Conservation (phyloP, 2,888 invertebrate genomes). For the Calameuta pallipes region DNA sequence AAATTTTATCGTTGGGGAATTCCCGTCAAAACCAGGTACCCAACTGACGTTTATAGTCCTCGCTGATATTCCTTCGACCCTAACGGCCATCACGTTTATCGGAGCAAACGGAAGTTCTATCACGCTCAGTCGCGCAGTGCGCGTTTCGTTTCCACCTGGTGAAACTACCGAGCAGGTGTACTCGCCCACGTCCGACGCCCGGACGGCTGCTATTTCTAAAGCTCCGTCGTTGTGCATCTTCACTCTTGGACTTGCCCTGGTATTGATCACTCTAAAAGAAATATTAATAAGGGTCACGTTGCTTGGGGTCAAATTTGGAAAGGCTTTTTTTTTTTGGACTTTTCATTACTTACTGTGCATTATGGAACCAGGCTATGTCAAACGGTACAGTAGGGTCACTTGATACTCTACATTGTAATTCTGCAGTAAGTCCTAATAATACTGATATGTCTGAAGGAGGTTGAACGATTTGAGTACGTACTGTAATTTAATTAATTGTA, state of each 20-base stretch:
- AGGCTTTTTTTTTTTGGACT: neutral
- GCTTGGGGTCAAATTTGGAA: neutral
- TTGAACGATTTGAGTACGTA: conserved; percentile 92
- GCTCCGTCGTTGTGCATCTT: conserved; percentile 85
- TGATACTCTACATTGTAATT: conserved; percentile 93
- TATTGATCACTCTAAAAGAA: conserved; percentile 69
- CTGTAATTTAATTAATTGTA: conserved; percentile 67
- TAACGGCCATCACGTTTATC: conserved; percentile 82
- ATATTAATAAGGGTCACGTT: neutral
- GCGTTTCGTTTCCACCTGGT: conserved; percentile 92
- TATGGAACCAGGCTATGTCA: conserved; percentile 89
- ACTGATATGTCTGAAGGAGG: conserved; percentile 94
- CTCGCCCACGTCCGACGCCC: conserved; percentile 92
- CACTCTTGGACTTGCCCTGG: conserved; percentile 76
- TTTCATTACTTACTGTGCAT: conserved; percentile 76
- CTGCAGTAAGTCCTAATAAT: conserved; percentile 91
- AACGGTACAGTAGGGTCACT: conserved; percentile 90
- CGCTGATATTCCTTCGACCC: conserved; percentile 75
- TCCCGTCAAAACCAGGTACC: conserved; percentile 97
- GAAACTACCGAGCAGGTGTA: conserved; percentile 93
- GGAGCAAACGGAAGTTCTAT: conserved; percentile 97
- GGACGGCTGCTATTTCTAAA: conserved; percentile 86
- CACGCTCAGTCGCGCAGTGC: conserved; percentile 85
- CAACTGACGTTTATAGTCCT: conserved; percentile 91
- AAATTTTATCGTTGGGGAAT: conserved; percentile 93